Conservation (phyloP, 2,113 vertebrate genomes). For the Laticauda laticaudata region DNA sequence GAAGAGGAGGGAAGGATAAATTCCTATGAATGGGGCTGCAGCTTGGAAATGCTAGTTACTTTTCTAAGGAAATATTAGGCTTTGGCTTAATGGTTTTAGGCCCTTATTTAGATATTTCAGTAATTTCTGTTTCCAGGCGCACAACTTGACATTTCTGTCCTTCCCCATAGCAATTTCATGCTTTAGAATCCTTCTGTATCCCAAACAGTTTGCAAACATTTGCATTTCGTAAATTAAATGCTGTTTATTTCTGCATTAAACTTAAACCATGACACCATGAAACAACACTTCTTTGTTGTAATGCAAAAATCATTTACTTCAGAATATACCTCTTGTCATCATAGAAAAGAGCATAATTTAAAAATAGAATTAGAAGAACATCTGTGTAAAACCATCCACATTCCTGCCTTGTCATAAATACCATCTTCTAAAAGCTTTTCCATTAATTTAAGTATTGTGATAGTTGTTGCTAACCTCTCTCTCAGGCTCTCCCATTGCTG, state of each 20-base stretch:
- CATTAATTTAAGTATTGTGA: not conserved
- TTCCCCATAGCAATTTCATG: not conserved
- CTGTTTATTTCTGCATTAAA: not conserved
- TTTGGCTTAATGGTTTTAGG: not conserved
- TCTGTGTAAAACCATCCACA: not conserved
- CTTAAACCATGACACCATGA: not conserved
- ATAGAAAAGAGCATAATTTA: not conserved
- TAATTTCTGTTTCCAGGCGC: not conserved
- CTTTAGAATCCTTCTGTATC: not conserved
- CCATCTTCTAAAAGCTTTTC: not conserved
- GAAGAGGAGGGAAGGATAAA: not conserved
- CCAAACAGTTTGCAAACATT: not conserved
- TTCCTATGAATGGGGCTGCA: not conserved
- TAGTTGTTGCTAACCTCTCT: not conserved
- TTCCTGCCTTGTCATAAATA: not conserved
- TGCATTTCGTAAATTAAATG: not conserved
- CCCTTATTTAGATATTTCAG: not conserved
- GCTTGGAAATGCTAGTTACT: not conserved
- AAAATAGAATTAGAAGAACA: not conserved
- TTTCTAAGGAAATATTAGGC: not conserved
- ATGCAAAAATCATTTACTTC: not conserved
- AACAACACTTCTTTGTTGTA: not conserved
- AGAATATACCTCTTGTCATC: not conserved
- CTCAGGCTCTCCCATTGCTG: not conserved
- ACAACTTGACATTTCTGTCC: not conserved